Conservation (phyloP, 1,140 invertebrate genomes). For the Pissodes strobi region DNA sequence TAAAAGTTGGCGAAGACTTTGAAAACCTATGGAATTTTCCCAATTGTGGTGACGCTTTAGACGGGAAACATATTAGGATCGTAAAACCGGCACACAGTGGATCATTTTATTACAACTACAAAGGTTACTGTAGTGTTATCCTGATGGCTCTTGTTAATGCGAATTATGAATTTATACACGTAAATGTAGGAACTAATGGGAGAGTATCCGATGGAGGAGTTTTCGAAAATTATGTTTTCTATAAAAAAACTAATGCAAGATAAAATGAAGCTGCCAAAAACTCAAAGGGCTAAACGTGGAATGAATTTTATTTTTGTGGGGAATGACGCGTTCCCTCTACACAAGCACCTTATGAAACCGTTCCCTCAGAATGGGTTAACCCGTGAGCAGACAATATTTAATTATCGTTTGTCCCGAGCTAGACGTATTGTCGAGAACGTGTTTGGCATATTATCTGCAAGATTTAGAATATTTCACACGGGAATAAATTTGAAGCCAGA, state of each 20-base stretch:
- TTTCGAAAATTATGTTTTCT: not conserved
- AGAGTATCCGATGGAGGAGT: too few relatives aligned
- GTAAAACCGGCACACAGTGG: conserved; percentile 3
- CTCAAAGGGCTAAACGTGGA: not conserved
- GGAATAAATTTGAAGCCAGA: too few relatives aligned
- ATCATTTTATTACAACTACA: conserved; percentile 46
- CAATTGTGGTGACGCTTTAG: conserved; percentile 6
- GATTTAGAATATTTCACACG: too few relatives aligned
- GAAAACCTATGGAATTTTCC: too few relatives aligned
- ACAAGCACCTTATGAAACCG: not conserved
- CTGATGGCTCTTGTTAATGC: too few relatives aligned
- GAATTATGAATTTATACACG: too few relatives aligned
- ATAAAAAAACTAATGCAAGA: conserved; percentile 5
- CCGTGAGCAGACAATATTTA: not conserved
- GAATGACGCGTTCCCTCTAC: not conserved
- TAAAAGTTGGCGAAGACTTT: not conserved
- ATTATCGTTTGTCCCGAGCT: too few relatives aligned
- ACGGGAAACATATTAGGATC: conserved; percentile 22
- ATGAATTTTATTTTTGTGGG: conserved; percentile 1
- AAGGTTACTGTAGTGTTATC: conserved; percentile 17
- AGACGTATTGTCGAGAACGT: not conserved
- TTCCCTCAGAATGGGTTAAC: not conserved
- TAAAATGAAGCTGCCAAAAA: not conserved
- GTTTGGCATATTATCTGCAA: too few relatives aligned
- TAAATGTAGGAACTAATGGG: too few relatives aligned